Evolutionary conservation across 2,113 vertebrate genomes (phyloP).

Genomic region (Dromas ardeola): DNA sequence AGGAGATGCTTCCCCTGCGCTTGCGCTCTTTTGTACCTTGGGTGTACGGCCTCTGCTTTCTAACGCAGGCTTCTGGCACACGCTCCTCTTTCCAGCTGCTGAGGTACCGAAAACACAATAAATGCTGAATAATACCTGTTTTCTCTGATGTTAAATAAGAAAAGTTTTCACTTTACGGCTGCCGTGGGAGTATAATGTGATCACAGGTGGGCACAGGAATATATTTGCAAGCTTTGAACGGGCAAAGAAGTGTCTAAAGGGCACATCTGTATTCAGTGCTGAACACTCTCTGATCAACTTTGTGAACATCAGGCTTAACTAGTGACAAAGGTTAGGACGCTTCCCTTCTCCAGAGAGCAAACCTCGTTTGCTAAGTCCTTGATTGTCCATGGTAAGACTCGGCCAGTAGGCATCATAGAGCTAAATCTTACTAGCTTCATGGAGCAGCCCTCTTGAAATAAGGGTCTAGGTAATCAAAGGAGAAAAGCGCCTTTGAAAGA

Average conservation of each 20-base stretch:
- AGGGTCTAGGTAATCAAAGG: background rate
- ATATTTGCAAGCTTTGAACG: background rate
- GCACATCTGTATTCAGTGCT: background rate
- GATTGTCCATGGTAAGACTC: background rate
- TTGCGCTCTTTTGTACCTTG: background rate
- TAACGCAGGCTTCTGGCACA: background rate
- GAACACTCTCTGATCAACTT: background rate
- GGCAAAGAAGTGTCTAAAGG: background rate
- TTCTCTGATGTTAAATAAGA: background rate
- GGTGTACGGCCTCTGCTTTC: background rate
- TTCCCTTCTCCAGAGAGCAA: background rate
- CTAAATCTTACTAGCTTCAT: background rate
- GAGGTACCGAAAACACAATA: background rate
- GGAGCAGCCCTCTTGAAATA: background rate
- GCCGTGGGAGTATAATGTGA: background rate
- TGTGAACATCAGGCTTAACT: background rate
- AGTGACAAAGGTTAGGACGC: background rate
- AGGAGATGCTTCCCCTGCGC: background rate
- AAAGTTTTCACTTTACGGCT: background rate
- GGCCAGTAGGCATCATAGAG: background rate
- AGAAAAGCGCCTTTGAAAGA: background rate
- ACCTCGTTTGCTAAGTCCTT: background rate
- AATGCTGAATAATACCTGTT: background rate
- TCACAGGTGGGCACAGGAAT: background rate
- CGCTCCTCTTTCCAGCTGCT: background rate